Percentiles rank a stretch among this genome's conserved stretches.
Conservation (phyloP, 2,113 vertebrate species). For the Hiodon alosoides region DNA sequence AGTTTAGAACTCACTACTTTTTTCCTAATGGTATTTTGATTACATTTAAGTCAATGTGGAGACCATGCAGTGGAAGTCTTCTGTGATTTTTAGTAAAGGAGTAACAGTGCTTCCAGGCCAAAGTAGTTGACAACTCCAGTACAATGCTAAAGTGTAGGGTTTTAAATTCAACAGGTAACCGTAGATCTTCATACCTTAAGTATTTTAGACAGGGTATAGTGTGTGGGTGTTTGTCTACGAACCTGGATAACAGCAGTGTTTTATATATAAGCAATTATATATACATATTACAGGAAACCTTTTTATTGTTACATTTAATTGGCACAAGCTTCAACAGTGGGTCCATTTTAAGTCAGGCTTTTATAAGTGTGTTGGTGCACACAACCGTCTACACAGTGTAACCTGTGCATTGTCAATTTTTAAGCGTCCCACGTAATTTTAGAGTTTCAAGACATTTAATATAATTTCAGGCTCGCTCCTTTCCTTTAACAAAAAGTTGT, state of each 20-base stretch:
- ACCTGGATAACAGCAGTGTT: conserved; percentile 35
- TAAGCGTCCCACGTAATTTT: conserved; percentile 23
- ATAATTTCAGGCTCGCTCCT: conserved; percentile 15
- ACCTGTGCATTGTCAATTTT: conserved; percentile 29
- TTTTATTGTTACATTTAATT: conserved; percentile 36
- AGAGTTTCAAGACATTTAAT: conserved; percentile 8
- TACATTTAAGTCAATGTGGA: conserved; percentile 47
- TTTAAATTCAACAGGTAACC: conserved; percentile 37
- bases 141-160: conserved; percentile 43
- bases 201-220: conserved; percentile 49
- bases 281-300: conserved; percentile 38
- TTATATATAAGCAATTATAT: conserved; percentile 38
- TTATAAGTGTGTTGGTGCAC: conserved; percentile 21
- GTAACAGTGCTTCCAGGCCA: conserved; percentile 50
- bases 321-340: conserved; percentile 40
- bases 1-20: conserved; percentile 54
- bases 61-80: conserved; percentile 42
- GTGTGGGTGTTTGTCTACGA: conserved; percentile 43
- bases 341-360: conserved; percentile 37
- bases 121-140: conserved; percentile 47
- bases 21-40: conserved; percentile 54
- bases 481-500: conserved; percentile 9
- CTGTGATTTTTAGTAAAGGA: conserved; percentile 43
- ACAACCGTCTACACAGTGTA: conserved; percentile 26
- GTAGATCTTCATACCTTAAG: conserved; percentile 44